Evolutionary conservation across 2,113 vertebrate species (phyloP), one percentile per base, ranked within the genome.

Genomic region (Pseudopipra pipra): DNA sequence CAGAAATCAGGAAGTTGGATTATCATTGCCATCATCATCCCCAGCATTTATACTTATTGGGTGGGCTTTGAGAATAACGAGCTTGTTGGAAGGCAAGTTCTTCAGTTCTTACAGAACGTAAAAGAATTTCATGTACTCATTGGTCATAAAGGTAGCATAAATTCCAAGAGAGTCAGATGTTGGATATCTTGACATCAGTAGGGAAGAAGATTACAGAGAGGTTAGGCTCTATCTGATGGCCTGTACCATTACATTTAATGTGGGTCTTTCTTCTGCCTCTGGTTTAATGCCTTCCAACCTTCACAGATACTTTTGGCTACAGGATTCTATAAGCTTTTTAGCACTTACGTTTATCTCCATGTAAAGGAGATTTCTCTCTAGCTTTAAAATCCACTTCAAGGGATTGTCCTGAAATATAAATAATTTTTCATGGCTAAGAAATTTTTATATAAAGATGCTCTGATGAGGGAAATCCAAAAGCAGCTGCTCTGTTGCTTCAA

Each of bases 401-500:
- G 93, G 90, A 73, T 87, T 93, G 76, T 96, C 93, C 93, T 93
- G 89, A 95, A 90, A 90, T 84, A 96, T 59, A 95, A 95, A 96
- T 95, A 95, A 80, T 74, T 96, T 93, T 92, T 71, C 82, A 76
- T 88, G 44, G 56, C 75, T 95, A 83, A 90, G 85, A 93, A 80
- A 18, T 84, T 95, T 95, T 93, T 81, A 80, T 70, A 80, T 88
- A 90, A 96, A 92, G 93, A 86, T 90, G 52, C 63, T 96, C 63
- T 96, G 82, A 95, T 95, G 88, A 93, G 90, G 95, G 82, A 97
- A 96, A 96, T 95, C 95, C 93, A 95, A 95, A 93, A 87, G 28
- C 93, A 96, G 95, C 88, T 94, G 87, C 44, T 92, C 24, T 72
- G 18, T 25, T 93, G 52, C 68, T 94, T 86, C 51, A 59, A 77